Evolutionary conservation across 2,113 vertebrate species (phyloP), one percentile per base, ranked within the genome.

Genomic region (Siphamia tubifer): DNA sequence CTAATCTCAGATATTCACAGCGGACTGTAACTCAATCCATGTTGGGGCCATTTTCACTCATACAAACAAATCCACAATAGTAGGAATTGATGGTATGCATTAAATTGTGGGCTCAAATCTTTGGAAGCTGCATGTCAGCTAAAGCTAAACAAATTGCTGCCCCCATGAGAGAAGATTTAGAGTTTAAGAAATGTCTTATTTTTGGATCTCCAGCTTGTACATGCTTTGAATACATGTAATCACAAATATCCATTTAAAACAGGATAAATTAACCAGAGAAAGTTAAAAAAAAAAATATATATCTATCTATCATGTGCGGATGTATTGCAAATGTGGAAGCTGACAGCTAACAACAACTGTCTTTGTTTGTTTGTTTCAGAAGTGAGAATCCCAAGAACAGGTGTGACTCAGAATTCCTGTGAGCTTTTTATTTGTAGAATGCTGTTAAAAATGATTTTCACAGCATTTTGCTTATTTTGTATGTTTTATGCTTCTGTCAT

Each of bases 1-100:
- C 51, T 82, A 49, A 74, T 84, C 76, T 74, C 66, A 44, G 54
- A 63, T 48, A 66, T 63, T 74, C 73, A 76, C 79, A 28, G 66
- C 30, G 77, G 77, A 47, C 45, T 72, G 79, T 66, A 79, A 81
- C 72, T 66, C 43, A 56, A 53, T 61, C 64, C 75, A 74, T 60
- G 54, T 5, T 31, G 51, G 60, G 60, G 36, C 4, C 16, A 68
- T 77, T 74, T 77, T 53, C 70, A 64, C 45, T 80, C 76, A 61
- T 61, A 67, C 66, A 55, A 84, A 80, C 38, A 75, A 87, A 86
- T 85, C 77, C 68, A 51, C 75, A 56, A 23, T 60, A 47, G 68
- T 17, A 60, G 64, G 62, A 86, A 70, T 69, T 62, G 74, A 71
- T 79, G 68, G 62, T 30, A 77, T 43, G 73, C 67, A 57, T 68